A percentile compares a stretch with the other conserved stretches of the same genome.
These are phyloP conservation scores for Coreius guichenoti DNA, from an alignment of 2,797 vertebrate species.

Conservation along the genomic window DNA sequence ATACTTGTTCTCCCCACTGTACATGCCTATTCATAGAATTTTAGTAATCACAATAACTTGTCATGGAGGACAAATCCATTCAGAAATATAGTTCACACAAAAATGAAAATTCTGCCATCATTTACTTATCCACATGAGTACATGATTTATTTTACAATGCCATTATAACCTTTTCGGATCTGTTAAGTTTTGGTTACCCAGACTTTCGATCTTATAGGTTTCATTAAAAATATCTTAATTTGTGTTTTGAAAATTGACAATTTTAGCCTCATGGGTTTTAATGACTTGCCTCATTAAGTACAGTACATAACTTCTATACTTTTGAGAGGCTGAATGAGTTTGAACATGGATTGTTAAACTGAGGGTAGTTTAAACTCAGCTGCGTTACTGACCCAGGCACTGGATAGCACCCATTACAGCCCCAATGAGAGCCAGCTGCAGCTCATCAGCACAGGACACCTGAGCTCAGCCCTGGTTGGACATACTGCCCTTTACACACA, in stretches of 20 bases:
- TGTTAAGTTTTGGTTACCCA: background rate
- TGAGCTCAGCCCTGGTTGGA: constrained; percentile 57
- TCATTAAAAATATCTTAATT: background rate
- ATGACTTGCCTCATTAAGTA: constrained; percentile 8
- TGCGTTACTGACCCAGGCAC: constrained; percentile 55
- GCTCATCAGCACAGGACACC: constrained; percentile 60
- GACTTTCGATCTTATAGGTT: background rate
- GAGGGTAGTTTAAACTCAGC: constrained; percentile 46
- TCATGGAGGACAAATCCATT: constrained; percentile 21
- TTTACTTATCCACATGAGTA: background rate
- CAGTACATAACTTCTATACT: constrained; percentile 18
- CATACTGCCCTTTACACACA: constrained; percentile 40
- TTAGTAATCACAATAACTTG: background rate
- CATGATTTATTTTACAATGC: background rate
- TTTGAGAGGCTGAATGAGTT: constrained; percentile 29
- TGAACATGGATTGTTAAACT: constrained; percentile 33
- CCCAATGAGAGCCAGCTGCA: constrained; percentile 59
- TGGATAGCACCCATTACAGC: constrained; percentile 57
- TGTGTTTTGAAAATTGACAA: background rate
- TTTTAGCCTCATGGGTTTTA: background rate
- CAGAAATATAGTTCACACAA: background rate
- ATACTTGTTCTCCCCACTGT: no score
- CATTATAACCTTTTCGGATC: background rate
- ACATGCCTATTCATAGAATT: constrained; percentile 1
- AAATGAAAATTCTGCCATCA: background rate